Base-by-base conservation (phyloP, 2,797 vertebrate genomes). In the Poecilia picta region DNA sequence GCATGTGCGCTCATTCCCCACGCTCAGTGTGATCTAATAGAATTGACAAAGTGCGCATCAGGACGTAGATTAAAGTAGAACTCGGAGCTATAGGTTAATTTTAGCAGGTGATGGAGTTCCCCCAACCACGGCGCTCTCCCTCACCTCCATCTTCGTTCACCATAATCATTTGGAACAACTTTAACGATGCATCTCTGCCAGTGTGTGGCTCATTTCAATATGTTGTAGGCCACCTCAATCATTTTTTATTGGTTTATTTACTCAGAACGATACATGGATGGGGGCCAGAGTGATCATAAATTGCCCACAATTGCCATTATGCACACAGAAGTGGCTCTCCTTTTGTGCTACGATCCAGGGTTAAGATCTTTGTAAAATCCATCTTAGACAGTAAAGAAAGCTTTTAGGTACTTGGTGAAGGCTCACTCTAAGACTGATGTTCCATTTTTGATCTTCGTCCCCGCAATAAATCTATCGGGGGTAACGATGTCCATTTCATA, bases 181-280 rank as follows among this genome's bases (percentile, higher is more conserved):
- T 94, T 89, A 84, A 88, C 89, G 83, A 92, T 94, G 81, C 90
- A 88, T 93, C 92, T 92, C 86, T 89, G 91, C 86, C 92, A 85
- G 73, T 74, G 16, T 71, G 77, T 36, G 85, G 70, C 88, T 90
- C 85, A 90, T 91, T 91, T 92, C 91, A 92, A 90, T 93, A 90
- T 90, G 88, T 91, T 89, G 80, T 76, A 77, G 90, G 77, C 89
- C 90, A 83, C 73, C 88, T 93, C 89, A 83, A 89, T 93, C 91
- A 92, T 91, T 75, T 91, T 93, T 91, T 94, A 94, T 92, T 89
- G 91, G 90, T 92, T 94, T 94, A 95, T 94, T 94, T 94, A 93
- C 93, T 90, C 87, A 83, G 84, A 89, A 89, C 87, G 86, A 92
- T 92, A 91, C 92, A 92, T 88, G 89, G 85, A 93, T 91, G 92